Evolutionary conservation across 2,113 vertebrate species (phyloP), one percentile per base, ranked within the genome.

Genomic region (Notothenia rossii): DNA sequence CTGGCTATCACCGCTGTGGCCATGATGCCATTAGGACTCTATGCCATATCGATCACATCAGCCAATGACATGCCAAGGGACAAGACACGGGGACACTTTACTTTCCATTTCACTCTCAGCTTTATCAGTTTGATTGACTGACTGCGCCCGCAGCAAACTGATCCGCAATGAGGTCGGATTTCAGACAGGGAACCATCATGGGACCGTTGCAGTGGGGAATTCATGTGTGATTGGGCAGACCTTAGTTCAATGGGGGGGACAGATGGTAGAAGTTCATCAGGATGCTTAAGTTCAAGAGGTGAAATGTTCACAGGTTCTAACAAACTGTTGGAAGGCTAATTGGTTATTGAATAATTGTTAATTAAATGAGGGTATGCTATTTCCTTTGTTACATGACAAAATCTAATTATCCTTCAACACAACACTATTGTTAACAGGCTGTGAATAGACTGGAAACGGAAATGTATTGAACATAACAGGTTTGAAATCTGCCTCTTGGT

Each of bases 31-130:
- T 84, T 73, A 81, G 81, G 72, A 86, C 73, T 76, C 60, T 83
- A 67, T 82, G 84, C 78, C 58, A 55, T 76, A 87, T 92, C 66
- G 77, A 92, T 90, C 78, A 64, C 56, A 69, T 77, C 83, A 78
- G 20, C 48, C 29, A 8, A 86, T 82, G 69, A 86, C 79, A 82
- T 60, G 72, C 46, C 63, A 75, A 73, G 72, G 61, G 85, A 89
- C 84, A 68, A 82, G 64, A 78, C 63, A 51, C 12, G 60, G 72
- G 72, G 84, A 78, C 78, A 25, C 77, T 86, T 71, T 81, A 50
- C 46, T 75, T 80, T 88, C 85, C 70, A 84, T 85, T 81, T 87
- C 56, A 62, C 78, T 72, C 48, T 40, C 68, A 56, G 71, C 69
- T 86, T 76, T 70, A 84, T 88, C 79, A 43, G 17, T 85, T 56